Base-by-base conservation (phyloP, 1,140 invertebrate genomes). In the Drosophila ananassae region DNA sequence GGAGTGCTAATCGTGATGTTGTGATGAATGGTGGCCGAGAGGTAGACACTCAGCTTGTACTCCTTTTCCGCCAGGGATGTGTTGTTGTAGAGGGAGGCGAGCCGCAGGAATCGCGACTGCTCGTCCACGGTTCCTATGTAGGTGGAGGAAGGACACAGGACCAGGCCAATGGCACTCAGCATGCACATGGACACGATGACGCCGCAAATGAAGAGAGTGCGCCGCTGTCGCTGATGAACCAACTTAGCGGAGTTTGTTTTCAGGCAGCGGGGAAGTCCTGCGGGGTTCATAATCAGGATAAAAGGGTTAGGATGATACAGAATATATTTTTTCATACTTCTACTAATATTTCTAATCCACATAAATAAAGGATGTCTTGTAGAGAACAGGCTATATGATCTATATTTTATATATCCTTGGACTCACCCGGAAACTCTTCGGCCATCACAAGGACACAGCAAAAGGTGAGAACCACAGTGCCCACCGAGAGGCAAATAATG, bases 381-480 rank as follows among this genome's bases (percentile, higher is more conserved):
- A 6, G 25, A 6, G 2, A 28, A 28, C 2, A 28, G 5, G 1
- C 25, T 28, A 28, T 28, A 28, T 6, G 25, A 28, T 28, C 25
- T 28, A 6, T 28, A 28, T 1, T 28, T 28, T 28, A 28, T 28
- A 7, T 28, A 7, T 28, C 25, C 25, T 7, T 2, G n/a, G 2
- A 22, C 60, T 77, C 64, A 91, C 91, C 87, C 47, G 94, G 93
- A 90, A 97, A 97, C 91, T 97, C 96, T 83, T 97, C 97, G 1
- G 96, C 96, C 96, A 98, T 97, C 8, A 97, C 96, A 10, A 97
- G 89, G 7, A 96, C 91, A 39, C 96, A 95, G 3, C 95, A 95
- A 1, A 94, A 91, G 12, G 94, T 93, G 34, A 97, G 92, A 3
- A 96, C 89, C 1, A 96, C 56, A 0, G 96, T 96, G 57, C 96